phyloP scores from a whole-genome alignment of 2,797 vertebrate species.

The Phaenicophaeus curvirostris region DNA sequence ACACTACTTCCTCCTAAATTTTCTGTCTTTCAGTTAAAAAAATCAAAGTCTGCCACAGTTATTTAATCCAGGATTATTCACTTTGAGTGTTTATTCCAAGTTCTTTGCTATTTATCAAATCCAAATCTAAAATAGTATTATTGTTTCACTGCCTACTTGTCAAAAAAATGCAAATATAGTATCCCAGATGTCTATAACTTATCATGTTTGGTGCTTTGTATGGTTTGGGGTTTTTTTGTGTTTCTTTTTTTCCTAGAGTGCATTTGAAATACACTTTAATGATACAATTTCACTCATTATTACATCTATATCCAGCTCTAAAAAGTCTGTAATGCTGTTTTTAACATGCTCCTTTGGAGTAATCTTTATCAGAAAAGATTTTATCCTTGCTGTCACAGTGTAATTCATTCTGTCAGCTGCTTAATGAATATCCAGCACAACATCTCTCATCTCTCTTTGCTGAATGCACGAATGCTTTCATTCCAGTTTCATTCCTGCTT shows the following conservation, averaged over 20 bases:
- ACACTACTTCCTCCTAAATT: not conserved
- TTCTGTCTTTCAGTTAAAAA: not conserved
- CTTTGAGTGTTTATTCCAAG: not conserved
- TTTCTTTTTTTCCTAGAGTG: rapidly evolving
- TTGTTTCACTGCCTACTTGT: not conserved
- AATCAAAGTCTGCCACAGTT: not conserved
- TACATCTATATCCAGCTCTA: not conserved
- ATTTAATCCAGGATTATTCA: not conserved
- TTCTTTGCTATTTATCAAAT: not conserved
- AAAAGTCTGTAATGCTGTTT: not conserved
- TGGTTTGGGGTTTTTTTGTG: rapidly evolving
- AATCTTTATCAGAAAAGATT: not conserved
- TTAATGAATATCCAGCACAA: not conserved
- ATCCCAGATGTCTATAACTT: not conserved
- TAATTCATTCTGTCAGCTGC: not conserved
- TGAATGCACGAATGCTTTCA: not conserved
- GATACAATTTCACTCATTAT: not conserved
- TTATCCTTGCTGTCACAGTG: not conserved
- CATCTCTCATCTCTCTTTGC: not conserved
- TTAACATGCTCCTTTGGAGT: not conserved
- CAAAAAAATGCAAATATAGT: not conserved
- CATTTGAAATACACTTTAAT: not conserved
- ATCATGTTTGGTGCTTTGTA: not conserved
- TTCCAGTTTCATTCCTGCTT: not conserved
- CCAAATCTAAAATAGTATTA: not conserved